Conservation (phyloP, 2,888 invertebrate species). For the Meloe dianella region DNA sequence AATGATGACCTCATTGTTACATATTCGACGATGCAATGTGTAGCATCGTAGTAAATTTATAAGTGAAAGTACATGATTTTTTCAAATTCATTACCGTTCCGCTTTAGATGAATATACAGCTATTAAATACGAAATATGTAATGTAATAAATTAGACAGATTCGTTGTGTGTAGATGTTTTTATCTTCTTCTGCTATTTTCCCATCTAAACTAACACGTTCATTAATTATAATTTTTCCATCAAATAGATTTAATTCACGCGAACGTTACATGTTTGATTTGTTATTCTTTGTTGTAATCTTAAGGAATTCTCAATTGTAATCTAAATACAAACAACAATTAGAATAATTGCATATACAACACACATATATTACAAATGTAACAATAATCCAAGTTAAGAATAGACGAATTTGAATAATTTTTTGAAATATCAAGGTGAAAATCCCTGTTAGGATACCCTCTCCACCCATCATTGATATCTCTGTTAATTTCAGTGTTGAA, state of each 20-base stretch:
- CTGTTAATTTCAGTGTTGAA: not conserved
- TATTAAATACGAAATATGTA: constrained; percentile 24
- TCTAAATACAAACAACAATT: no score
- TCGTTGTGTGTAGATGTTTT: not conserved
- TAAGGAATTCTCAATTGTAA: no score
- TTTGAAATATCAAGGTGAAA: constrained; percentile 29
- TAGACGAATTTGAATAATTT: constrained; percentile 13
- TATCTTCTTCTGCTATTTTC: not conserved
- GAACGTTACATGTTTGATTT: no score
- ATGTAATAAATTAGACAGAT: constrained; percentile 25
- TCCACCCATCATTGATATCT: not conserved
- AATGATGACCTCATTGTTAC: constrained; percentile 31
- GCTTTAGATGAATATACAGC: constrained; percentile 15
- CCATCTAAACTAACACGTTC: not conserved
- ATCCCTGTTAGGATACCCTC: constrained; percentile 12
- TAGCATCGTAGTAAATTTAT: constrained; percentile 26
- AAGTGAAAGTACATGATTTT: constrained; percentile 29
- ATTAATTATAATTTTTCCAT: not conserved
- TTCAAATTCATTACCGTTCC: constrained; percentile 20
- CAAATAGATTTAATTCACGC: no score
- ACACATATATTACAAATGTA: constrained; percentile 1
- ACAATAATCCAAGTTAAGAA: constrained; percentile 21
- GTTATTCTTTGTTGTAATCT: no score
- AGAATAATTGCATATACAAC: no score
- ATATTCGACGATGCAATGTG: constrained; percentile 27